Base-by-base conservation (phyloP, 2,888 invertebrate species). In the Fragum fragum region DNA sequence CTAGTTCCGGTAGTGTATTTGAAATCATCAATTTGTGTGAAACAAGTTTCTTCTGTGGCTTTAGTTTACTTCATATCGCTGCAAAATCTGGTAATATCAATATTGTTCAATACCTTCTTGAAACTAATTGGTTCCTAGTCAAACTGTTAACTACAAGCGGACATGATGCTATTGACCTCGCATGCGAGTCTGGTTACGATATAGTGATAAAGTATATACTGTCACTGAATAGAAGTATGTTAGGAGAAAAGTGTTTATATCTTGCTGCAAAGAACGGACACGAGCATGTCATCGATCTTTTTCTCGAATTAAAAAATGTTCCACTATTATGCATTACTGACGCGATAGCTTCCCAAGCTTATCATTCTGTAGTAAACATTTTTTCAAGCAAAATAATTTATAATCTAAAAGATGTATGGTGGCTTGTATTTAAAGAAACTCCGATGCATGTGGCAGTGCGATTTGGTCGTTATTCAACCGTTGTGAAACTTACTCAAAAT, bases 41-140 rank as follows among this genome's bases (percentile, higher is more conserved):
- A 29, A 28, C n/a, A 1, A 21, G 47, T 6, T 72, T 72, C 52
- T 76, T 57, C 72, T 72, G 52, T 7, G 75, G 79, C 16, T 80
- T 75, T 52, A 68, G 75, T 21, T 42, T 71, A 9, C 47, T 80
- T 29, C 79, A 80, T 52, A 80, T 75, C 16, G 79, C 79, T 26
- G 36, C 75, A 16, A 71, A 80, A 42, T 63, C 69, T 70, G 75
- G 75, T 14, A 71, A 80, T 47, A 9, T 36, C 14, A 5, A 55
- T n/a, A 57, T 63, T 16, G 75, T 72, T 1, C 29, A 68, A 23
- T 68, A 75, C 21, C 29, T 80, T 21, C 18, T 80, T 2, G 59
- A 42, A 16, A 39, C 63, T 26, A 57, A 75, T 42, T 7, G 2
- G 18, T 42, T 42, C 3, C 29, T 75, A 16, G 7, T 66, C 2